Conservation (phyloP, 2,888 invertebrate species). For the Priocnemis perturbator region DNA sequence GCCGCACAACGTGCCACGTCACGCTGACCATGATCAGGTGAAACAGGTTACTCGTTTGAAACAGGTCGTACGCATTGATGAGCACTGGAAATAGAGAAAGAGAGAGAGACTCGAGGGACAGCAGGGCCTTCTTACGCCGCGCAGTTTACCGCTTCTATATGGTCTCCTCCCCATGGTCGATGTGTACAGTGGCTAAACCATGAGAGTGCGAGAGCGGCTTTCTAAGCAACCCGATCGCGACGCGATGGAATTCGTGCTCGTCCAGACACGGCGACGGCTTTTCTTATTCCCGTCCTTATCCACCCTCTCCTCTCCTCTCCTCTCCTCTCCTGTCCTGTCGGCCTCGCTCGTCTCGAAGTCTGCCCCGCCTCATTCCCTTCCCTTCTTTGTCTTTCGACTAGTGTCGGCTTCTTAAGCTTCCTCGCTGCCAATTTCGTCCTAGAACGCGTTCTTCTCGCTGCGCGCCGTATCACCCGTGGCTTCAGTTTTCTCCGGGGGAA, state of each 20-base stretch:
- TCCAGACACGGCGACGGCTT: conserved; percentile 45
- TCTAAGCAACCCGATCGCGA: conserved; percentile 62
- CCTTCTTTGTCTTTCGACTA: conserved; percentile 29
- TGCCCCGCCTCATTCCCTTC: conserved; percentile 44
- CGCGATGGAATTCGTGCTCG: conserved; percentile 61
- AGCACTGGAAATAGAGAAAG: conserved; percentile 26
- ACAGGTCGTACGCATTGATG: not conserved
- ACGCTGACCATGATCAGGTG: conserved; percentile 28
- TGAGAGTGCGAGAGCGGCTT: conserved; percentile 48
- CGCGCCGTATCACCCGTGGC: conserved; percentile 16
- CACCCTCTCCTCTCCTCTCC: conserved; percentile 1
- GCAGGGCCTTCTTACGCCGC: conserved; percentile 48
- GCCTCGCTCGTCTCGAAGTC: conserved; percentile 27
- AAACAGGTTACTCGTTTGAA: conserved; percentile 48
- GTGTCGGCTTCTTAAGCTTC: conserved; percentile 26
- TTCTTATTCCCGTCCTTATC: not conserved
- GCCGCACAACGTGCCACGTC: conserved; percentile 28
- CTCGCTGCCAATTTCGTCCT: conserved; percentile 38
- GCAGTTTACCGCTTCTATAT: conserved; percentile 57
- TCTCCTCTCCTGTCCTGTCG: not conserved
- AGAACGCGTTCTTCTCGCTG: conserved; percentile 29
- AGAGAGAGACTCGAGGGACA: conserved; percentile 17
- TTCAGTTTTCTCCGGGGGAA: conserved; percentile 15
- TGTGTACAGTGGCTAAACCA: conserved; percentile 33
- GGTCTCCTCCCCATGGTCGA: conserved; percentile 56